Evolutionary conservation across 1,140 invertebrate genomes (phyloP), one percentile per base, ranked within the genome.

Genomic region (Listronotus oregonensis): DNA sequence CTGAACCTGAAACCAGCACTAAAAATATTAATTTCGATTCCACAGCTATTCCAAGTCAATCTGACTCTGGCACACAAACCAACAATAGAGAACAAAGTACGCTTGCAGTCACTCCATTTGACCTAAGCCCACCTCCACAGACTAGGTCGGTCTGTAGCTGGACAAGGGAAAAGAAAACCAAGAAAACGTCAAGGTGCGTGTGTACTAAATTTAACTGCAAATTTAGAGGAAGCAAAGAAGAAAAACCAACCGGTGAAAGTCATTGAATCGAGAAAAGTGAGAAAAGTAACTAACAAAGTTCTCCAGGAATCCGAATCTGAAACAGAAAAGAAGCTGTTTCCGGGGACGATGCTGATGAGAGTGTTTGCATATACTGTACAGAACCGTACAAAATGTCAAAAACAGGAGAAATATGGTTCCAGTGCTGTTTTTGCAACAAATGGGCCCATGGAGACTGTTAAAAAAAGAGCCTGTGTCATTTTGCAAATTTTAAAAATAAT

Each of bases 211-310:
- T 27, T 5, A 27, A 12, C 9, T 8, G 3, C 11, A 27, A 49
- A 49, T 27, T 12, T 49, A 49, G 46, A 49, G 15, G 46, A 27
- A 49, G 46, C 46, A 49, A 49, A 49, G 15, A 11, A 49, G 15
- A 49, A 49, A 49, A 49, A 49, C 11, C 9, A 49, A 49, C 10
- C 39, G 10, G 39, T 40, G 39, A 3, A 10, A 12, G 39, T 12
- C 10, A 40, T 3, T 12, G n/a, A 15, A 49, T 3, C 9, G 9
- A 49, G 46, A 15, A 17, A n/a, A n/a, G n/a, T n/a, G n/a, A n/a
- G n/a, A n/a, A n/a, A 10, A 49, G 46, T 49, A 49, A 49, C 46
- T 27, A 49, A 8, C 1, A 18, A 49, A 49, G 10, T 49, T 12
- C 46, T 12, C 9, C 9, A 12, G 10, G 46, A 49, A 4, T 12